Evolutionary conservation across 2,888 invertebrate species (phyloP).

Genomic region (Chouioia cunea): DNA sequence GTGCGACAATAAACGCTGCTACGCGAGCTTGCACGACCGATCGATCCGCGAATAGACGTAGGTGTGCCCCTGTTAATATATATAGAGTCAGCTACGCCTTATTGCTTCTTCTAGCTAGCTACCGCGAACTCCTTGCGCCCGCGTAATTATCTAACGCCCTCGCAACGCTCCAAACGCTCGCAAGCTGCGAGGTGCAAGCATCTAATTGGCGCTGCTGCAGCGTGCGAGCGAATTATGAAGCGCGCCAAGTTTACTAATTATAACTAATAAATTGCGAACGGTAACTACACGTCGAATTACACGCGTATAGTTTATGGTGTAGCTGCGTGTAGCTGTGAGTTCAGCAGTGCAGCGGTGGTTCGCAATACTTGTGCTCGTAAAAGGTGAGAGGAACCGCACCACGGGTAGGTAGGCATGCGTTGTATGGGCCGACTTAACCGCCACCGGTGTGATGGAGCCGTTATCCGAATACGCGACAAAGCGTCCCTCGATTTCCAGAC

Average conservation of each 20-base stretch:
- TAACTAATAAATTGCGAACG: slow-evolving; percentile 48
- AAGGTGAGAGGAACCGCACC: too few species aligned
- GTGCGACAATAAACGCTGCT: slow-evolving; percentile 35
- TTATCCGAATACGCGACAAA: too few species aligned
- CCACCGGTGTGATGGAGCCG: too few species aligned
- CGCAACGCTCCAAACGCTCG: too few species aligned
- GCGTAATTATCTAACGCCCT: slow-evolving; percentile 39
- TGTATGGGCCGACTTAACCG: too few species aligned
- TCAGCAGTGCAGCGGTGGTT: background rate
- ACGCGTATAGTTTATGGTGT: background rate
- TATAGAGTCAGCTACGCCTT: background rate
- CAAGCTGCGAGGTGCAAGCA: slow-evolving; percentile 32
- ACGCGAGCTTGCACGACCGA: background rate
- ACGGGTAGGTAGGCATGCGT: too few species aligned
- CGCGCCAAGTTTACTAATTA: slow-evolving; percentile 50
- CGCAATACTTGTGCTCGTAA: too few species aligned
- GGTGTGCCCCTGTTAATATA: background rate
- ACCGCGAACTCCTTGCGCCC: background rate
- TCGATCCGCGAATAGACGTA: slow-evolving; percentile 31
- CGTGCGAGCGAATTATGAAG: slow-evolving; percentile 38
- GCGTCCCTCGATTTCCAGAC: too few species aligned
- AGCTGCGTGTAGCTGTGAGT: slow-evolving; percentile 31
- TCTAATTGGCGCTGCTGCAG: slow-evolving; percentile 30
- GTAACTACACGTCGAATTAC: background rate
- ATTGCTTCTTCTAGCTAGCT: background rate